Evolutionary conservation across 2,113 vertebrate genomes (phyloP), one percentile per base, ranked within the genome.

Genomic region (Eonycteris spelaea): DNA sequence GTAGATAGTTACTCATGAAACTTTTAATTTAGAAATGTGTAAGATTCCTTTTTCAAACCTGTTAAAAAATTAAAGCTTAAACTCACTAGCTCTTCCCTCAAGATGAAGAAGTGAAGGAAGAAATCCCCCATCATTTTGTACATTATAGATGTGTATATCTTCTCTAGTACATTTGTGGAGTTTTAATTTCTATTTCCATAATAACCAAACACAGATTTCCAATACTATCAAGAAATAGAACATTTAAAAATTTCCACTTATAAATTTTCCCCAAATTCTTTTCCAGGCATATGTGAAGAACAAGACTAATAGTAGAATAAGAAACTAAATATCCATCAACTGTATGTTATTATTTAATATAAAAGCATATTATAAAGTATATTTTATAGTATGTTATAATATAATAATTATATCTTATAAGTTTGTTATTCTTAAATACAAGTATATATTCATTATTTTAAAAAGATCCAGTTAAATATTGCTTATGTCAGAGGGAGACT

Each of bases 1-100:
- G 11, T 98, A 98, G 86, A 70, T 90, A 80, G 26, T 95, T 86
- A 59, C 85, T 65, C 88, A 70, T 35, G 88, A 45, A 78, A 86
- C 14, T 95, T 95, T 85, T 73, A 86, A 65, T 86, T 82, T 59
- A 71, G 65, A 63, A 43, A 26, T 95, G 61, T 48, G 12, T 87
- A 40, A 92, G 91, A 91, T 86, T 75, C 57, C 43, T 91, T 97
- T 80, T 95, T 90, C 73, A 90, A 84, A 92, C 65, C 65, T 95
- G 78, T 75, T 93, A 92, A 90, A 90, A 74, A 95, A 65, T 91
- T 65, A 90, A 95, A 93, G 48, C 59, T 86, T 40, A 92, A 59
- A 38, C 30, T 93, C 11, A 70, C 35, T 65, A 86, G 55, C 48
- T 88, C 61, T 91, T 82, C 35, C 8, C n/a, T 75, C 61, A 48